Conservation (phyloP, 2,888 invertebrate genomes). For the Acleris literana region DNA sequence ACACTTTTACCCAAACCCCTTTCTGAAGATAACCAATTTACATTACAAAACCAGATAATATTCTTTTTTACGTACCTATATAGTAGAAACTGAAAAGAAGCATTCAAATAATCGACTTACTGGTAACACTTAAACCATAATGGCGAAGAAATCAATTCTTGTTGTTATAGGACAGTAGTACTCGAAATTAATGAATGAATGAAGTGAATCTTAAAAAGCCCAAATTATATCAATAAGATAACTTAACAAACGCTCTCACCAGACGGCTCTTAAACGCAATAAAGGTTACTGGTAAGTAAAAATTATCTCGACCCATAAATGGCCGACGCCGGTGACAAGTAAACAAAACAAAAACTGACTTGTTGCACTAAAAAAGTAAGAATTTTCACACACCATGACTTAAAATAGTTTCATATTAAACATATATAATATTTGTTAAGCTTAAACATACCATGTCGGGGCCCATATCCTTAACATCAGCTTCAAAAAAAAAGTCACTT, state of each 20-base stretch:
- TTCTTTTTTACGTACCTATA: too few species aligned
- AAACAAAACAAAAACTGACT: conserved; percentile 85
- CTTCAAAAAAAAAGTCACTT: conserved; percentile 87
- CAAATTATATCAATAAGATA: too few species aligned
- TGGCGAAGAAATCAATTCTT: conserved; percentile 12
- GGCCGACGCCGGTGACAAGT: conserved; percentile 85
- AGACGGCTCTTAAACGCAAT: too few species aligned
- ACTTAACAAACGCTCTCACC: too few species aligned
- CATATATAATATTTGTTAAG: conserved; percentile 50
- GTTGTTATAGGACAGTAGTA: too few species aligned
- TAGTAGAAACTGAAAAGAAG: neutral
- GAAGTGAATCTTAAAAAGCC: neutral
- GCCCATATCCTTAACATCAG: conserved; percentile 91
- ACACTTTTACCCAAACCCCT: too few species aligned
- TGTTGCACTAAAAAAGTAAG: conserved; percentile 78
- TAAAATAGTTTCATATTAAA: conserved; percentile 59
- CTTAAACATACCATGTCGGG: conserved; percentile 89
- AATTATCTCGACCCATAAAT: conserved; percentile 78
- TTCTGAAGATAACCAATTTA: too few species aligned
- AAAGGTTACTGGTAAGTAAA: conserved; percentile 67
- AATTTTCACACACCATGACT: conserved; percentile 70
- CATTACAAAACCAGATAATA: too few species aligned
- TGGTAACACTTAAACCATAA: conserved; percentile 6
- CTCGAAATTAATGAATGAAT: conserved; percentile 13
- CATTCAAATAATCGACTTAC: neutral